Evolutionary conservation across 2,797 vertebrate genomes (phyloP).

Genomic region (Poeciliopsis infans): DNA sequence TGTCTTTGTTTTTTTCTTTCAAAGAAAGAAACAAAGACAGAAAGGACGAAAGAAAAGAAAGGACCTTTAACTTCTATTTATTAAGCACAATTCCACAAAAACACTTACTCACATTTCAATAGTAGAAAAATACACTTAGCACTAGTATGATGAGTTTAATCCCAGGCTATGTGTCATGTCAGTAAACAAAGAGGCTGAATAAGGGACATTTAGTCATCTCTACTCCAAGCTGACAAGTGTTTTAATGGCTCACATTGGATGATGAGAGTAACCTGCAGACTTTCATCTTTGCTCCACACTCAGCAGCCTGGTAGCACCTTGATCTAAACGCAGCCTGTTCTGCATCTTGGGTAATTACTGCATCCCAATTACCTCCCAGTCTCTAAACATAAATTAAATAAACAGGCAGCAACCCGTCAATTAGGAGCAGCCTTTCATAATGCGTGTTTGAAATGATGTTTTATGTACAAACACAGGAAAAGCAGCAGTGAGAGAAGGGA

Average conservation of each 20-base stretch:
- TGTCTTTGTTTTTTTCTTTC: too few relatives aligned
- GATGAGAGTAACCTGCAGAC: conserved; percentile 67
- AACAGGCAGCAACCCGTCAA: conserved; percentile 84
- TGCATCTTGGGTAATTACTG: conserved; percentile 80
- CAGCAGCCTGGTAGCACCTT: conserved; percentile 64
- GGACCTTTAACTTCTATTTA: too few relatives aligned
- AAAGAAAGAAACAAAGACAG: background rate
- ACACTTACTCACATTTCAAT: too few relatives aligned
- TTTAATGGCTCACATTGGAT: conserved; percentile 61
- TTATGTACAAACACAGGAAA: conserved; percentile 58
- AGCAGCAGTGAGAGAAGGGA: conserved; percentile 44
- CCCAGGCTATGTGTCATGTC: conserved; percentile 47
- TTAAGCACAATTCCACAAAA: too few relatives aligned
- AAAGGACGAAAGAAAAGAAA: background rate
- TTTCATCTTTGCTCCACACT: conserved; percentile 72
- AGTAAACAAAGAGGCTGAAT: conserved; percentile 58
- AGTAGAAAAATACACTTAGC: too few relatives aligned
- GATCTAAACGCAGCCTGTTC: conserved; percentile 38
- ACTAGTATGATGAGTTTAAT: conserved; percentile 30
- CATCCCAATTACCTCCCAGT: conserved; percentile 79
- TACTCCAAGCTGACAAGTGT: conserved; percentile 53
- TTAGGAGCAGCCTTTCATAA: conserved; percentile 77
- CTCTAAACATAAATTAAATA: conserved; percentile 83
- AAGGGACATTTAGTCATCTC: conserved; percentile 67
- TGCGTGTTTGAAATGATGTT: conserved; percentile 68